Conservation (phyloP, 2,113 vertebrate genomes). For the Isurus oxyrinchus region DNA sequence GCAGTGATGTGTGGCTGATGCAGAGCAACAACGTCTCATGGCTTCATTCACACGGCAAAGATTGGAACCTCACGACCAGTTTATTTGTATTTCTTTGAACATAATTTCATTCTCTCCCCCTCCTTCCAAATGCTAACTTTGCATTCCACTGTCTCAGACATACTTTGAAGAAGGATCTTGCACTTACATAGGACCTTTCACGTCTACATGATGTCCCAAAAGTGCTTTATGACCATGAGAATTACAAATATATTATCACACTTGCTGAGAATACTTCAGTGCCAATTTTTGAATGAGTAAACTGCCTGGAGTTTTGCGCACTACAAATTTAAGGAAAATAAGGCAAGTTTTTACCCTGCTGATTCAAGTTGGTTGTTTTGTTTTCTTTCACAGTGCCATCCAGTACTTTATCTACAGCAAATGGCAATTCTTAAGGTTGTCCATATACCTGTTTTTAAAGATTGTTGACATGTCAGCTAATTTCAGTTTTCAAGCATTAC, state of each 20-base stretch:
- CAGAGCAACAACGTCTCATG: not conserved
- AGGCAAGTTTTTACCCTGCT: not conserved
- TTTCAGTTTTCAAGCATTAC: not conserved
- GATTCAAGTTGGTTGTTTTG: not conserved
- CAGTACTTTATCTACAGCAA: not conserved
- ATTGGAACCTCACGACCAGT: not conserved
- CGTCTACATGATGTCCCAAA: not conserved
- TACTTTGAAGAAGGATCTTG: not conserved
- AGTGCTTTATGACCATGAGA: not conserved
- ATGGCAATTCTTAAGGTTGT: not conserved
- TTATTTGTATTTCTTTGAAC: not conserved
- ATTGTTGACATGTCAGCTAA: not conserved
- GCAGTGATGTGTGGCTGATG: not conserved
- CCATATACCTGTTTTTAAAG: not conserved
- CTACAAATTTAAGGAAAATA: not conserved
- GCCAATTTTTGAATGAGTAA: not conserved
- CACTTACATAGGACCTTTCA: not conserved
- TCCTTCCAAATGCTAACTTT: not conserved
- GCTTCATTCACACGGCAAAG: not conserved
- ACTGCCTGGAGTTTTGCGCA: not conserved
- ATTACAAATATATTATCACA: not conserved
- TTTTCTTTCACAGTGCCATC: not conserved
- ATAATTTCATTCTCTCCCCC: not conserved
- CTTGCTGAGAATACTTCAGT: no score
- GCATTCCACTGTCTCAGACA: not conserved